Evolutionary conservation across 1,140 invertebrate species (phyloP), one percentile per base, ranked within the genome.

Genomic region (Drosophila paulistorum): DNA sequence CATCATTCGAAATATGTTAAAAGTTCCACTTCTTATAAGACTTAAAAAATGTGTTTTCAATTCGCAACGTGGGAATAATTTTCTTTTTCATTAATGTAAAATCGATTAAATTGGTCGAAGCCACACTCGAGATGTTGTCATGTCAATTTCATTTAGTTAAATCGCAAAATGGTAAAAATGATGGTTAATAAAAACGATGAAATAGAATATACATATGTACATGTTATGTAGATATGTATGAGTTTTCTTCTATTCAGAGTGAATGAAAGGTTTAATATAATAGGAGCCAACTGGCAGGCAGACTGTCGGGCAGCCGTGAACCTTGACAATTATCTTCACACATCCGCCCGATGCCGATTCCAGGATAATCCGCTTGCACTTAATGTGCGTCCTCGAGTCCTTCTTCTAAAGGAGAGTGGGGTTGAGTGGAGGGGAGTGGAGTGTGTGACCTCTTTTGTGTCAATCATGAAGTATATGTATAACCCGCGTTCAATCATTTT

Each of bases 301-400:
- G 45, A 51, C 45, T 63, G 65, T 61, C 72, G 61, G 60, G 20
- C 58, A 51, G 63, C 45, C 60, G 64, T 77, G 74, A 77, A 68
- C 72, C 75, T 79, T 87, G 82, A 86, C 82, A 87, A 86, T 86
- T 87, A 87, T 86, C 75, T 68, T 86, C 74, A 74, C 78, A 85
- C 78, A 81, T 81, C 66, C 74, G 39, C n/a, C 51, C 39, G 42
- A 17, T 70, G 14, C 17, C 45, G 45, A 51, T 51, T 51, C 45
- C 17, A 58, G 75, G 74, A 71, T 86, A 86, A 86, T 67, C 83
- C 62, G 83, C 76, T 77, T 70, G 54, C 78, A 78, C 63, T 74
- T 68, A 73, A 74, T 66, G 64, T 71, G 68, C 45, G 76, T 79
- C 77, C 70, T 35, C 66, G 68, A 63, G 74, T 71, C 59, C 74